A percentile compares a stretch with the other conserved stretches of the same genome.
phyloP scores from a whole-genome alignment of 2,113 vertebrate species.

The Cynopterus brachyotis region DNA sequence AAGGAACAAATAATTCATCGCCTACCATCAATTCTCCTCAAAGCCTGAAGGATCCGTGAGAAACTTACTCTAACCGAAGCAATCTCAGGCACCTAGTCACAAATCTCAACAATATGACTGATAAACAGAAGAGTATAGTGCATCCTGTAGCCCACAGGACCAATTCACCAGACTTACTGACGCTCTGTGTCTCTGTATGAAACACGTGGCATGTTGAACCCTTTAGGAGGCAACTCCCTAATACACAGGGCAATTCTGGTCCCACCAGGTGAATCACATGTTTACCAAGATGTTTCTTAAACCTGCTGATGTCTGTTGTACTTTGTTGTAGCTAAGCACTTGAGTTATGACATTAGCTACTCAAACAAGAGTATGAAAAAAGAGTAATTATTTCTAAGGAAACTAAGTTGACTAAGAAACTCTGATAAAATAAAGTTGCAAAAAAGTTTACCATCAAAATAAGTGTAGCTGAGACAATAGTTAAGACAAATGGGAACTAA shows the following conservation, averaged over 20 bases:
- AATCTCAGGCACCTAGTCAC: neutral
- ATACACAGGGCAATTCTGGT: neutral
- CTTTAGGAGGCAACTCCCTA: neutral
- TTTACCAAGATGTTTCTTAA: neutral
- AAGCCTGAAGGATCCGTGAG: neutral
- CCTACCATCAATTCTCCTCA: neutral
- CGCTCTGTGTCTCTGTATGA: accelerated
- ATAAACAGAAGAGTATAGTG: neutral
- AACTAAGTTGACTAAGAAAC: neutral
- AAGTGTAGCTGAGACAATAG: neutral
- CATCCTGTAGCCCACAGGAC: neutral
- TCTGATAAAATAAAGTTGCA: neutral
- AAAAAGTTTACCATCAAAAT: neutral
- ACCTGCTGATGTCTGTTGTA: neutral
- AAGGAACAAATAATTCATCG: neutral
- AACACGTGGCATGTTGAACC: neutral
- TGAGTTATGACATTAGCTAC: neutral
- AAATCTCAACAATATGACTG: neutral
- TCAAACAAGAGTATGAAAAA: neutral
- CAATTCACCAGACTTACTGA: too few relatives aligned
- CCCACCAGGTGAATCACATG: neutral
- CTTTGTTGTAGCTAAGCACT: neutral
- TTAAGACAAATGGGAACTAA: neutral
- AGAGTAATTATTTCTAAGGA: neutral
- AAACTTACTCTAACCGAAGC: neutral